Evolutionary conservation across 2,888 invertebrate species (phyloP), one percentile per base, ranked within the genome.

Genomic region (Epistrophe eligans): DNA sequence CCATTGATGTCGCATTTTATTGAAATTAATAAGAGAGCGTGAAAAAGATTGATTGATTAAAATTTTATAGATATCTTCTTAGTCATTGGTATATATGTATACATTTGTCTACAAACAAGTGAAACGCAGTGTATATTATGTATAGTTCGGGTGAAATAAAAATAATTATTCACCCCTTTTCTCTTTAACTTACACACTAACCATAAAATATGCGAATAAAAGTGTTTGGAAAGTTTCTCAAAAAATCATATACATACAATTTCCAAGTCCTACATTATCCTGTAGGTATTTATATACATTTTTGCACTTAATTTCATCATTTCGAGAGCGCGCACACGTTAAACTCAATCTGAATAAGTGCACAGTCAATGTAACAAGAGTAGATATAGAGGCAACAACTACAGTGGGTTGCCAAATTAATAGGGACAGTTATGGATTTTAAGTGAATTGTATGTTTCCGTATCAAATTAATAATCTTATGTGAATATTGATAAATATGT

Each of bases 281-380:
- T n/a, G n/a, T n/a, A n/a, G n/a, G n/a, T 13, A 2, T 52, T 13
- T 7, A 1, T 52, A 24, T 0, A 10, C 8, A 8, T 35, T 70
- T 32, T 48, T 66, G 67, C 70, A 70, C 60, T 60, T 60, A 80
- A 72, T 80, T 85, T 70, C 80, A 83, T 76, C 87, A 87, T 79
- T 24, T 71, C 45, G n/a, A 24, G 24, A 24, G 52, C 43, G 73
- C 52, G 71, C 72, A 83, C 73, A 85, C 67, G 73, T 72, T 82
- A 74, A 82, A 79, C 83, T 83, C 87, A 87, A 83, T 87, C 79
- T 79, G 66, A 87, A 83, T 87, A 87, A 87, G 87, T 87, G 79
- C 87, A 82, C 72, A 79, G 77, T 55, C 32, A 40, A 24, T 40
- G 45, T 38, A 28, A 24, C 11, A 24, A 4, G 17, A 13, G 8